Evolutionary conservation across 2,888 invertebrate species (phyloP), one percentile per base, ranked within the genome.

Genomic region (Cephus sareptanus): DNA sequence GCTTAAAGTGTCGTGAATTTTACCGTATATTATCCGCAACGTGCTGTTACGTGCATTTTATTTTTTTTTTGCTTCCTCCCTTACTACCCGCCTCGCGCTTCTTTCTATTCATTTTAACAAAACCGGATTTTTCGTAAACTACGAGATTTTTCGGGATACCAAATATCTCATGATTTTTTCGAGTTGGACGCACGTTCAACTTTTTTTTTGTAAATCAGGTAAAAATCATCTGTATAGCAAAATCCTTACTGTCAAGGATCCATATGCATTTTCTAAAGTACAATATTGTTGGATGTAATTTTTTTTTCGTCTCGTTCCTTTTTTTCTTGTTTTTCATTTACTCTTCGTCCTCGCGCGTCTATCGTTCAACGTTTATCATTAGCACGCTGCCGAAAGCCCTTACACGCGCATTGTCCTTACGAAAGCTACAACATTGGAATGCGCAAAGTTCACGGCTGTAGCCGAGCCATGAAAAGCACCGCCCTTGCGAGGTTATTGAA

Each of bases 401-500:
- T 56, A 9, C 1, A 9, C 56, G 15, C 2, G 23, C 23, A 56
- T 23, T 56, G 23, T 56, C 56, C 56, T 9, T 9, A 15, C 56
- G 23, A 23, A 9, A 56, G 56, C 9, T 1, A 9, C 56, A 23
- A 2, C 2, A 56, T 9, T 56, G 9, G 56, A 15, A 56, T 56
- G 23, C 56, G 56, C 56, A 2, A 23, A 56, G 56, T 23, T 56
- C 9, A 9, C 56, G 56, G 56, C 9, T 56, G 23, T 23, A 23
- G 56, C 23, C 56, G 23, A 56, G 23, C 23, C 9, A 56, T 0
- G 23, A 56, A 56, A 56, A 23, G 23, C 56, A 56, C 23, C 23
- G 56, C 56, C 23, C 9, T 56, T 74, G 77, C 69, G 80, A 83
- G 82, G 82, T 86, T 87, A 87, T 87, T 87, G 85, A 86, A 87